Evolutionary conservation across 2,888 invertebrate species (phyloP).

Genomic region (Autographa pulchrina): DNA sequence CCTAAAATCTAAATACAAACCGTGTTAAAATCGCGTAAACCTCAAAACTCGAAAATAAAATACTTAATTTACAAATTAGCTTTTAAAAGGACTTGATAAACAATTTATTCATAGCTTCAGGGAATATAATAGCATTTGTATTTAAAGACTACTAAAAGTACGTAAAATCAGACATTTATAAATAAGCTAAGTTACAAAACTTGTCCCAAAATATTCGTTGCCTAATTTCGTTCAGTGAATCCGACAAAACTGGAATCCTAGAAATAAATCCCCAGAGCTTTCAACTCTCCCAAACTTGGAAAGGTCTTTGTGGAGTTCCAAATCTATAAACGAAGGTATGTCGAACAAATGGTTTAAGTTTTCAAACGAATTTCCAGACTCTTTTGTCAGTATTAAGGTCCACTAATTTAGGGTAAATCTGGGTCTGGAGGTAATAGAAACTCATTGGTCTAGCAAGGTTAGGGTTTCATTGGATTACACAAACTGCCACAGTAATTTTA

Average conservation of each 20-base stretch:
- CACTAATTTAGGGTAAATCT: slow-evolving; percentile 33
- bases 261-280: slow-evolving; percentile 44
- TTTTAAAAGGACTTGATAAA: neutral
- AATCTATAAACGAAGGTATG: slow-evolving; percentile 52
- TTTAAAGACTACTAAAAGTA: slow-evolving; percentile 1
- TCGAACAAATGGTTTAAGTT: slow-evolving; percentile 48
- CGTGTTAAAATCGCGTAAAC: too few species aligned
- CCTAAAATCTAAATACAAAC: too few species aligned
- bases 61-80: neutral
- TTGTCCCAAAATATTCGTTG: slow-evolving; percentile 30
- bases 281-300: slow-evolving; percentile 40
- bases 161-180: slow-evolving; percentile 26
- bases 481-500: neutral
- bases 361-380: slow-evolving; percentile 24
- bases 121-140: neutral
- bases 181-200: slow-evolving; percentile 32
- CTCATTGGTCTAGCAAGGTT: slow-evolving; percentile 17
- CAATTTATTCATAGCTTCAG: neutral
- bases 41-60: too few species aligned
- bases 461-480: neutral
- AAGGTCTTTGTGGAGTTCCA: slow-evolving; percentile 39
- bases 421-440: slow-evolving; percentile 23
- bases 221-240: slow-evolving; percentile 30
- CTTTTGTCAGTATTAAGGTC: slow-evolving; percentile 52
- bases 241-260: slow-evolving; percentile 28